Conservation (phyloP, 2,888 invertebrate genomes). For the Apamea crenata region DNA sequence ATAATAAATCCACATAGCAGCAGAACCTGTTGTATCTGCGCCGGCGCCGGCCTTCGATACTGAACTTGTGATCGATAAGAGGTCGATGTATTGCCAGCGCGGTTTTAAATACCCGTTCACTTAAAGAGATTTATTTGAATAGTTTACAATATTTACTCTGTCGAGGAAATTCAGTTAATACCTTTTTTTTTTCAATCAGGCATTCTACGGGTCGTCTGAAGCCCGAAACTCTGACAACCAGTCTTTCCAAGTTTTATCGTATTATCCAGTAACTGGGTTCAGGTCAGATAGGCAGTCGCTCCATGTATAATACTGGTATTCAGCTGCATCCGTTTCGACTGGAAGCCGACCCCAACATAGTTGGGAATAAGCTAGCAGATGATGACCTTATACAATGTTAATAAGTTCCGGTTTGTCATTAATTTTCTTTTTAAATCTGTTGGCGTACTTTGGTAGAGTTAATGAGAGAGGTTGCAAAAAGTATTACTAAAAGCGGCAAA, state of each 20-base stretch:
- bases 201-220: no score
- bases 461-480: background rate
- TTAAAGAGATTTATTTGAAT: background rate
- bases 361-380: no score
- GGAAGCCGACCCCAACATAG: no score
- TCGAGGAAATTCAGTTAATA: background rate
- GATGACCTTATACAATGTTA: background rate
- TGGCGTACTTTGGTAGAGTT: background rate
- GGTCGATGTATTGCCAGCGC: conserved; percentile 48
- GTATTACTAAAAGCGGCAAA: background rate
- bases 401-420: background rate
- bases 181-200: no score
- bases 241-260: no score
- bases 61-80: conserved; percentile 54
- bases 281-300: no score
- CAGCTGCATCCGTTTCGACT: no score
- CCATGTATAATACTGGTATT: no score
- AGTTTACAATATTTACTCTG: background rate
- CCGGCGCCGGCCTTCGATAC: conserved; percentile 44
- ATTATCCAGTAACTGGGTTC: no score
- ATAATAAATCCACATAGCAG: background rate
- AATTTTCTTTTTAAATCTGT: background rate
- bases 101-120: background rate
- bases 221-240: no score
- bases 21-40: conserved; percentile 38